Evolutionary conservation across 2,797 vertebrate species (phyloP).

Genomic region (Pagetopsis macropterus): DNA sequence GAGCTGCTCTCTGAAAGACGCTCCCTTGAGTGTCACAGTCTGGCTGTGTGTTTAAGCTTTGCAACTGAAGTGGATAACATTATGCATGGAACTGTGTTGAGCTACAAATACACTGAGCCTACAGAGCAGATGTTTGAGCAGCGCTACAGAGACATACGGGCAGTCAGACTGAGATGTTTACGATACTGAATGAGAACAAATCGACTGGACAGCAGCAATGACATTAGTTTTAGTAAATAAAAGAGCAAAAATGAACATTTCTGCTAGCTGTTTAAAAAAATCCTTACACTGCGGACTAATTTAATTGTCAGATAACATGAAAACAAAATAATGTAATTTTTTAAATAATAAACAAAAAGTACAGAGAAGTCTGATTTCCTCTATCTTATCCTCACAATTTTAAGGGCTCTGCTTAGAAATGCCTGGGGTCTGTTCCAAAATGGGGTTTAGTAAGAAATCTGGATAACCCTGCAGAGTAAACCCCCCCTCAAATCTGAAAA

Average conservation of each 20-base stretch:
- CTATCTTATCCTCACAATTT: not conserved
- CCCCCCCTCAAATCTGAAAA: not conserved
- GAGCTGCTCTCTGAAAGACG: not conserved
- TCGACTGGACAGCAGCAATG: constrained; percentile 11
- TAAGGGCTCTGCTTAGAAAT: not conserved
- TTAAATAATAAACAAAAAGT: not conserved
- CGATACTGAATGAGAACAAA: not conserved
- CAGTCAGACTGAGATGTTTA: not conserved
- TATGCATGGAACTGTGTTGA: constrained; percentile 11
- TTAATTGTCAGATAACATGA: not conserved
- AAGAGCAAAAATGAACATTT: not conserved
- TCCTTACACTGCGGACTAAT: not conserved
- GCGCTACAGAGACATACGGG: constrained; percentile 23
- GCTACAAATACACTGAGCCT: constrained; percentile 4
- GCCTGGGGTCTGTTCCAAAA: not conserved
- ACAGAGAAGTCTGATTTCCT: not conserved
- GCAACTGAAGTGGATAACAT: constrained; percentile 15
- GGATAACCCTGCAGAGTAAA: not conserved
- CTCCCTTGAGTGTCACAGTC: not conserved
- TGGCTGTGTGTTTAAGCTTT: not conserved
- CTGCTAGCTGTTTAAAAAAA: not conserved
- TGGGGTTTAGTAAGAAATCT: not conserved
- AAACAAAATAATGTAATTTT: not conserved
- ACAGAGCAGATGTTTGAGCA: constrained; percentile 39
- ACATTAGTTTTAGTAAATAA: not conserved